Conservation (phyloP, 2,797 vertebrate species). For the Notolabrus celidotus region DNA sequence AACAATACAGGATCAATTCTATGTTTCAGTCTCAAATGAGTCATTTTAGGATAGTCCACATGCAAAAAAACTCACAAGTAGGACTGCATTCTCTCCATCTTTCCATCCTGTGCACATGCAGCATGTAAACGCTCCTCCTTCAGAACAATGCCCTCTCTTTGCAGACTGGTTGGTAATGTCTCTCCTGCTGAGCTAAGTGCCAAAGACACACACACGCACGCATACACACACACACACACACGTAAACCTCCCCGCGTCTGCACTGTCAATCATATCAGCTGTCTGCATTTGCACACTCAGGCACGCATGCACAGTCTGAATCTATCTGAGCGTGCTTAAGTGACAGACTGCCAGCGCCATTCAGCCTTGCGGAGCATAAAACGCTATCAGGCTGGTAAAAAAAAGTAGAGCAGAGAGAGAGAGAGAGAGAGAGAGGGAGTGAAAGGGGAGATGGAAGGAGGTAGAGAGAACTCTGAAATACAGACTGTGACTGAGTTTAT, state of each 20-base stretch:
- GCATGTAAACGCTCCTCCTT: constrained; percentile 19
- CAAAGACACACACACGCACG: constrained; percentile 15
- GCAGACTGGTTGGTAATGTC: not conserved
- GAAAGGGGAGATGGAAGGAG: not conserved
- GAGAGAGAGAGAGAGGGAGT: not conserved
- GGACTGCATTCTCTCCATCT: no score
- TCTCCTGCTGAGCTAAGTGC: constrained; percentile 41
- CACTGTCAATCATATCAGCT: constrained; percentile 66
- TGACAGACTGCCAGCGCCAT: constrained; percentile 68
- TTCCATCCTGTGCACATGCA: constrained; percentile 1
- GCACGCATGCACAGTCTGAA: constrained; percentile 34
- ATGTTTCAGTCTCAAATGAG: no score
- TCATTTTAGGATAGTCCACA: not conserved
- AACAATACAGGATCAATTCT: no score
- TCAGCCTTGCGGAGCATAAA: constrained; percentile 64
- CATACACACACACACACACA: constrained; percentile 13
- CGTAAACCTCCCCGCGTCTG: constrained; percentile 15
- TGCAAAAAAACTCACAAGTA: no score
- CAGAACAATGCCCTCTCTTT: constrained; percentile 42
- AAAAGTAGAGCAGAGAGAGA: constrained; percentile 27
- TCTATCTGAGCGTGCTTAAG: constrained; percentile 55
- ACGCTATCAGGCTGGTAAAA: constrained; percentile 63
- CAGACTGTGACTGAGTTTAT: constrained; percentile 44
- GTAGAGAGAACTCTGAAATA: constrained; percentile 40
- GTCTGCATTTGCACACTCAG: constrained; percentile 53